Percentiles rank a stretch among this genome's conserved stretches.
Conservation (phyloP, 2,888 invertebrate genomes). For the Chorisops tibialis region DNA sequence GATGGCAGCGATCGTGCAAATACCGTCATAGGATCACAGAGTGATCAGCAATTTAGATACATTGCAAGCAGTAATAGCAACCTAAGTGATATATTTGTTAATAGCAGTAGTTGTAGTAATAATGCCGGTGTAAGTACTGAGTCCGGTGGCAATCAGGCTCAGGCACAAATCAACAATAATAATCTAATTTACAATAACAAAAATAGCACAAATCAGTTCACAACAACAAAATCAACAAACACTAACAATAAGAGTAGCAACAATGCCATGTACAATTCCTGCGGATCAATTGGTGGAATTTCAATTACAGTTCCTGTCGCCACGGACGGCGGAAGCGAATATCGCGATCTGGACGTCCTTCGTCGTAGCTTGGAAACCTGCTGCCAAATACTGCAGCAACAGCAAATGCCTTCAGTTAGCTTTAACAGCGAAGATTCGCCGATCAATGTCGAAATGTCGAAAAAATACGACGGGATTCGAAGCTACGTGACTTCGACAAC, state of each 20-base stretch:
- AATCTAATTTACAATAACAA: slow-evolving; percentile 40
- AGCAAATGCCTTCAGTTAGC: slow-evolving; percentile 38
- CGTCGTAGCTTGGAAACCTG: slow-evolving; percentile 48
- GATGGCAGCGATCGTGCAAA: slow-evolving; percentile 25
- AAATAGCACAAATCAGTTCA: slow-evolving; percentile 42
- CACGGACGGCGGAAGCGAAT: slow-evolving; percentile 39
- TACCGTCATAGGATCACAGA: slow-evolving; percentile 42
- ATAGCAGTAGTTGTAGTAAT: slow-evolving; percentile 42
- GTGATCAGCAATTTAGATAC: slow-evolving; percentile 50
- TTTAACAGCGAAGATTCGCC: slow-evolving; percentile 39
- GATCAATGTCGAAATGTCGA: slow-evolving; percentile 39
- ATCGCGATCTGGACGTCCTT: slow-evolving; percentile 41
- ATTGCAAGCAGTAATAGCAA: slow-evolving; percentile 48
- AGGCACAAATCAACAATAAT: slow-evolving; percentile 39
- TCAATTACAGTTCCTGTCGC: slow-evolving; percentile 44
- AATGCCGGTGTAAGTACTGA: slow-evolving; percentile 26
- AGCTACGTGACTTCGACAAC: slow-evolving; percentile 55
- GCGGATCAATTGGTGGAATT: slow-evolving; percentile 44
- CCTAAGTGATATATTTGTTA: slow-evolving; percentile 51
- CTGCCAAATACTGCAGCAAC: slow-evolving; percentile 46
- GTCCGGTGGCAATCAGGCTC: slow-evolving; percentile 24
- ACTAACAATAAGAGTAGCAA: slow-evolving; percentile 28
- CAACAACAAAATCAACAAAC: slow-evolving; percentile 33
- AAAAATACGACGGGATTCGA: slow-evolving; percentile 42
- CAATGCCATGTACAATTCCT: slow-evolving; percentile 43